Evolutionary conservation across 2,888 invertebrate genomes (phyloP).

Genomic region (Eretmocerus hayati): DNA sequence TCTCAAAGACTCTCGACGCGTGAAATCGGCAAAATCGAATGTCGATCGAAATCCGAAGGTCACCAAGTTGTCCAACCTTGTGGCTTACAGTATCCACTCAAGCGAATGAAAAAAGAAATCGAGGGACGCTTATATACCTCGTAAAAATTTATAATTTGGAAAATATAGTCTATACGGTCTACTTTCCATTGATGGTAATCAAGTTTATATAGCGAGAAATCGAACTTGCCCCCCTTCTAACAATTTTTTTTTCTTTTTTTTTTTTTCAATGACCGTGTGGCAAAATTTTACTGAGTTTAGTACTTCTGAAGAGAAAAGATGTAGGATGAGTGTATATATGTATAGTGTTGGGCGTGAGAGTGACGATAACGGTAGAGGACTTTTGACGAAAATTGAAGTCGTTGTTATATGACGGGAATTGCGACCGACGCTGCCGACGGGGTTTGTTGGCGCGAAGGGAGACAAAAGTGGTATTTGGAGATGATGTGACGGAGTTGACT

Average conservation of each 20-base stretch:
- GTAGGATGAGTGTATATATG: too few species aligned
- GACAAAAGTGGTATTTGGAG: conserved; percentile 9
- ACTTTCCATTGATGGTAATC: conserved; percentile 32
- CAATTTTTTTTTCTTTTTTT: background rate
- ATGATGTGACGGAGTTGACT: too few species aligned
- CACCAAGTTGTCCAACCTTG: too few species aligned
- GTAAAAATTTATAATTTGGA: conserved; percentile 49
- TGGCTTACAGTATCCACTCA: too few species aligned
- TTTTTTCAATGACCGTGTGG: too few species aligned
- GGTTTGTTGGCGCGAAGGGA: conserved; percentile 11
- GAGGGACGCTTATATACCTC: conserved; percentile 27
- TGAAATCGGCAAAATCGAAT: conserved; percentile 43
- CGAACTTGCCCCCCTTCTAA: conserved; percentile 28
- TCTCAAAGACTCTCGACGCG: conserved; percentile 22
- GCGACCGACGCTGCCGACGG: conserved; percentile 38
- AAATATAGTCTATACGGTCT: too few species aligned
- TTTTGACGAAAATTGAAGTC: conserved; percentile 47
- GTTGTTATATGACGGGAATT: conserved; percentile 45
- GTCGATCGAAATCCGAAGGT: background rate
- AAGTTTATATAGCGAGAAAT: conserved; percentile 47
- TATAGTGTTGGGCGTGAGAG: conserved; percentile 17
- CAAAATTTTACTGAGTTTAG: too few species aligned
- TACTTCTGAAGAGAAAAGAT: too few species aligned
- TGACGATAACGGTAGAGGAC: conserved; percentile 39
- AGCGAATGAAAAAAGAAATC: conserved; percentile 3